Percentiles rank a stretch among this genome's conserved stretches.
Conservation (phyloP, 2,113 vertebrate species). For the Eulacestoma nigropectus region DNA sequence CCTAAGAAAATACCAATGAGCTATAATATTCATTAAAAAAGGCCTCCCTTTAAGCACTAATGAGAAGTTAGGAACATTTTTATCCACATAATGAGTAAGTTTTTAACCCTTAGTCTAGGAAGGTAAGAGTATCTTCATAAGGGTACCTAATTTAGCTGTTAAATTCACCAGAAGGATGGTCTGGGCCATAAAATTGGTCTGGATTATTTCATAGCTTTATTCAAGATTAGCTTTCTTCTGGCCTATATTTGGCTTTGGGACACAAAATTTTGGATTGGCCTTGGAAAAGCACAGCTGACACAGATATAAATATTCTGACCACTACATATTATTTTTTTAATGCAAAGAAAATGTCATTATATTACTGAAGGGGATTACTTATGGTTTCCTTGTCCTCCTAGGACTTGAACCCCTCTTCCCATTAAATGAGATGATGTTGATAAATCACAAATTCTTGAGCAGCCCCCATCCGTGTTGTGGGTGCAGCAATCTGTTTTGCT, state of each 20-base stretch:
- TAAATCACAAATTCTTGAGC: not conserved
- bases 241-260: not conserved
- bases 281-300: not conserved
- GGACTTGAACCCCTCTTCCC: not conserved
- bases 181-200: not conserved
- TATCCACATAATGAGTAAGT: not conserved
- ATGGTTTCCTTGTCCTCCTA: not conserved
- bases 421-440: not conserved
- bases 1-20: not conserved
- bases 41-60: not conserved
- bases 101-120: not conserved
- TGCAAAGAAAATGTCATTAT: not conserved
- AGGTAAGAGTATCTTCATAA: not conserved
- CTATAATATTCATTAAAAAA: not conserved
- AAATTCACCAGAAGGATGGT: not conserved
- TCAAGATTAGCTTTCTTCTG: not conserved
- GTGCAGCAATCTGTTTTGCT: not conserved
- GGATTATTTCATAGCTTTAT: not conserved
- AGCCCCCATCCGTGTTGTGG: fast-evolving
- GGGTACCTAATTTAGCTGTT: not conserved
- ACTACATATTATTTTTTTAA: not conserved
- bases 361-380: not conserved
- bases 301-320: not conserved
- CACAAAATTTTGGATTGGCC: not conserved
- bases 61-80: not conserved